Evolutionary conservation across 2,113 vertebrate genomes (phyloP).

Genomic region (Buteo buteo): DNA sequence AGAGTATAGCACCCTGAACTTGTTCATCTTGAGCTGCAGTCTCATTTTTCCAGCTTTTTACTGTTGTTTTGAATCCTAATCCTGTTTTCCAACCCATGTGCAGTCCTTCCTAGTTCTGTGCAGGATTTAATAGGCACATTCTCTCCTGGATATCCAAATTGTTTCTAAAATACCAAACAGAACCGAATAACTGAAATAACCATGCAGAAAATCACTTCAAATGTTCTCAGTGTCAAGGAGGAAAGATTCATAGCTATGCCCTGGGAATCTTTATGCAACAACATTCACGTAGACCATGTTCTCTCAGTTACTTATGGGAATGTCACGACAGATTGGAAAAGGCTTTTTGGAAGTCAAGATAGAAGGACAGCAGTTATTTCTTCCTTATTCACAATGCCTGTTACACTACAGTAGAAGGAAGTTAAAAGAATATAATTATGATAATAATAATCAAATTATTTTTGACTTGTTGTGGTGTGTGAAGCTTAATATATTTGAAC

Average conservation of each 20-base stretch:
- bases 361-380: background rate
- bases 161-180: background rate
- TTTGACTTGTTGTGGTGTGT: background rate
- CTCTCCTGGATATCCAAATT: background rate
- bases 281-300: background rate
- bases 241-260: background rate
- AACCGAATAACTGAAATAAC: background rate
- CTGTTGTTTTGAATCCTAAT: background rate
- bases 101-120: background rate
- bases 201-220: background rate
- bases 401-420: background rate
- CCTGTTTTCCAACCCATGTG: background rate
- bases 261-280: background rate
- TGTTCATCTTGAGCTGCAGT: background rate
- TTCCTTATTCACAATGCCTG: background rate
- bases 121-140: background rate
- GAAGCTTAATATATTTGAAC: background rate
- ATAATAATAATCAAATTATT: background rate
- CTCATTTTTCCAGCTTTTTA: background rate
- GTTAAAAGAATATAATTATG: background rate
- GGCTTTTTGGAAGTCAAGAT: background rate
- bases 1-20: background rate
- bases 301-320: background rate
- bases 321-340: background rate
- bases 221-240: background rate